Conservation (phyloP, 2,113 vertebrate genomes). For the Syngnathus typhle region DNA sequence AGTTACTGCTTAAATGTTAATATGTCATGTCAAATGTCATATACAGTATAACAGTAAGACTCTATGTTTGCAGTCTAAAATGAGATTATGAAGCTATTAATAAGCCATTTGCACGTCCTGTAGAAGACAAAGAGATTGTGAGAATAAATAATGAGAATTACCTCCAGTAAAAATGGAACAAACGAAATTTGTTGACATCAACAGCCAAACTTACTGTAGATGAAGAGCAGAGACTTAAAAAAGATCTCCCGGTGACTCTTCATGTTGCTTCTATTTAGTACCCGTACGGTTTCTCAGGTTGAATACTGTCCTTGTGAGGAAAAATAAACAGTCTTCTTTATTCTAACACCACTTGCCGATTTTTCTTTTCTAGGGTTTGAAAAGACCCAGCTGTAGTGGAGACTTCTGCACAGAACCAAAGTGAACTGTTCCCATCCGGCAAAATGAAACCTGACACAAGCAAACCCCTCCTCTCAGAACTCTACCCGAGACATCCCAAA, state of each 20-base stretch:
- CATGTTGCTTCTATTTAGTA: slow-evolving; percentile 25
- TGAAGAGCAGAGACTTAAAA: slow-evolving; percentile 37
- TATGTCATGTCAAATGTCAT: neutral
- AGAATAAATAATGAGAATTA: neutral
- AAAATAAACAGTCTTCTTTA: neutral
- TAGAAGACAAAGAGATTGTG: neutral
- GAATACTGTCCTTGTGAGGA: neutral
- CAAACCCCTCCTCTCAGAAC: slow-evolving; percentile 11
- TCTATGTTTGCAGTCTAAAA: neutral
- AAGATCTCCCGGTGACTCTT: slow-evolving; percentile 22
- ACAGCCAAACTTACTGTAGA: slow-evolving; percentile 47
- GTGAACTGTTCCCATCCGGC: slow-evolving; percentile 30
- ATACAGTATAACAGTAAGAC: neutral
- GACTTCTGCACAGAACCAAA: slow-evolving; percentile 24
- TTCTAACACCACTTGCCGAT: slow-evolving; percentile 16
- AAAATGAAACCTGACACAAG: slow-evolving; percentile 53
- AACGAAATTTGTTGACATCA: neutral
- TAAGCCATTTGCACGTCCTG: neutral
- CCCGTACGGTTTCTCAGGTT: neutral
- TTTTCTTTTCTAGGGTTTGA: slow-evolving; percentile 1
- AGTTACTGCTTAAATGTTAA: neutral
- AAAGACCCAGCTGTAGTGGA: slow-evolving; percentile 5
- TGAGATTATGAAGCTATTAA: neutral
- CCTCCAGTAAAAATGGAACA: neutral
- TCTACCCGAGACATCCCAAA: neutral